phyloP scores from a whole-genome alignment of 2,888 invertebrate genomes.

The Caenorhabditis sulstoni region DNA sequence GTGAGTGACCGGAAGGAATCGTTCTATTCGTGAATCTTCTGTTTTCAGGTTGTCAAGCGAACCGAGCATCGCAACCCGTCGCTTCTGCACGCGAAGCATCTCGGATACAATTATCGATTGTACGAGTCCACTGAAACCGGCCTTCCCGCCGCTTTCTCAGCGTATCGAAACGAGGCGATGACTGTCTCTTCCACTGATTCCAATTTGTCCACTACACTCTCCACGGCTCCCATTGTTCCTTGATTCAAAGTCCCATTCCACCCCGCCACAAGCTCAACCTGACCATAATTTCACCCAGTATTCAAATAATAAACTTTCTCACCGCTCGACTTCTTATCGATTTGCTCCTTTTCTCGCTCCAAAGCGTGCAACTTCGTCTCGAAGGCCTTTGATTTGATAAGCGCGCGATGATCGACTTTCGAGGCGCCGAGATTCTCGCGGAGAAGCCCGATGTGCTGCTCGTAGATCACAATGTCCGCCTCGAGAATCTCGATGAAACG shows the following conservation, averaged over 20 bases:
- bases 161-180: constrained; percentile 51
- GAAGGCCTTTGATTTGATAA: constrained; percentile 79
- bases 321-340: constrained; percentile 74
- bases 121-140: constrained; percentile 55
- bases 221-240: constrained; percentile 31
- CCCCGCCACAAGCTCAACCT: neutral
- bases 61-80: constrained; percentile 18
- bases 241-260: constrained; percentile 12
- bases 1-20: constrained; percentile 59
- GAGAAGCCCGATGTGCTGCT: constrained; percentile 78
- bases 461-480: constrained; percentile 78
- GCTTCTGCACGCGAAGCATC: constrained; percentile 3
- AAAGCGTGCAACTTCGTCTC: constrained; percentile 77
- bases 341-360: constrained; percentile 77
- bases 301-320: constrained; percentile 8
- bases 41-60: constrained; percentile 52
- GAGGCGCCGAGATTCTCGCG: constrained; percentile 77
- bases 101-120: constrained; percentile 51
- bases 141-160: constrained; percentile 33
- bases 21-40: neutral
- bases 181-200: constrained; percentile 27
- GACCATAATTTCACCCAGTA: neutral
- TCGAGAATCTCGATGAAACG: constrained; percentile 76
- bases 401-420: constrained; percentile 77
- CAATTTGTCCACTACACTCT: constrained; percentile 22